Conservation (phyloP, 2,797 vertebrate species). For the Leptatherina wallacei region DNA sequence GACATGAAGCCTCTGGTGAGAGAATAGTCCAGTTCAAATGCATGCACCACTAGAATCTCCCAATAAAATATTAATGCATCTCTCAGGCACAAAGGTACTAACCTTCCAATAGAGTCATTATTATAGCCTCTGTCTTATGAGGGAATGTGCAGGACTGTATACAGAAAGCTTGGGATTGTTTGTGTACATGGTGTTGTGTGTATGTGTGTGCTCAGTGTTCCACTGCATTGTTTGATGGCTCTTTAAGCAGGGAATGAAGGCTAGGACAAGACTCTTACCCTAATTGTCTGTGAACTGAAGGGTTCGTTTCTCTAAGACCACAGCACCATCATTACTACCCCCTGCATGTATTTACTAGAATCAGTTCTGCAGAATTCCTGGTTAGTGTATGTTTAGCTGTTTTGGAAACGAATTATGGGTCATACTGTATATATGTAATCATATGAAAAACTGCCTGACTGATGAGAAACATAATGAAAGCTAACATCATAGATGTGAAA, state of each 20-base stretch:
- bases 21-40: constrained; percentile 52
- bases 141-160: constrained; percentile 25
- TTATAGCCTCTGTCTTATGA: constrained; percentile 42
- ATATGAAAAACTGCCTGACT: constrained; percentile 39
- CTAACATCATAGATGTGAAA: background rate
- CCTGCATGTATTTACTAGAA: constrained; percentile 16
- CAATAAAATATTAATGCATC: constrained; percentile 75
- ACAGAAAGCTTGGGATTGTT: constrained; percentile 22
- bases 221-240: constrained; percentile 24
- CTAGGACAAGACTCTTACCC: constrained; percentile 46
- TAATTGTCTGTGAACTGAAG: constrained; percentile 41
- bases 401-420: constrained; percentile 16
- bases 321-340: constrained; percentile 13
- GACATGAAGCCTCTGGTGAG: constrained; percentile 34
- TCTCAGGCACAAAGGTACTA: constrained; percentile 62
- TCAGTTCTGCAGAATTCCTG: constrained; percentile 13
- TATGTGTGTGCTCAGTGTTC: constrained; percentile 28
- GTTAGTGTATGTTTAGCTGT: constrained; percentile 9
- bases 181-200: constrained; percentile 26
- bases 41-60: constrained; percentile 62
- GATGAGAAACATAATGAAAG: constrained; percentile 41
- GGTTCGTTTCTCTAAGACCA: constrained; percentile 41
- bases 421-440: constrained; percentile 15
- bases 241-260: constrained; percentile 37
- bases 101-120: constrained; percentile 65